Conservation (phyloP, 2,888 invertebrate species). For the Sesia apiformis region DNA sequence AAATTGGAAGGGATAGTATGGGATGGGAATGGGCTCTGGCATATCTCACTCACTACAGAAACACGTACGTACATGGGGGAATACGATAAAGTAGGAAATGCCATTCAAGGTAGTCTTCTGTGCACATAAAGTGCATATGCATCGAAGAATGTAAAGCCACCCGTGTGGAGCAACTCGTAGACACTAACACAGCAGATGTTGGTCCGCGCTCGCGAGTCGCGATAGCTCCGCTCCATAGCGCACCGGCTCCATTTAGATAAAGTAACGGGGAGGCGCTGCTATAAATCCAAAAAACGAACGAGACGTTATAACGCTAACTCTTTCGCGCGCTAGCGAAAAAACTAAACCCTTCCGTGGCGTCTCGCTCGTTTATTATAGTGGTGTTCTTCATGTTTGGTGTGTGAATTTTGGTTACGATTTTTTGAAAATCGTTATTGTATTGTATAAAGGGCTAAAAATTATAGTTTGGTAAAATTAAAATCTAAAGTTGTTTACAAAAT, state of each 20-base stretch:
- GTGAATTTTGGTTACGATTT: too few species aligned
- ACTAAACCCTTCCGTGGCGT: conserved; percentile 25
- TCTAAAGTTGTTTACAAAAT: too few species aligned
- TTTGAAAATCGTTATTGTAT: too few species aligned
- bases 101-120: too few species aligned
- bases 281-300: conserved; percentile 50
- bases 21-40: too few species aligned
- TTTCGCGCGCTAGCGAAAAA: conserved; percentile 31
- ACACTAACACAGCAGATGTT: conserved; percentile 40
- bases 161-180: conserved; percentile 26
- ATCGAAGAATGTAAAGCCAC: not conserved
- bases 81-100: too few species aligned
- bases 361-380: conserved; percentile 27
- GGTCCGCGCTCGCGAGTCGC: conserved; percentile 36
- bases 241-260: conserved; percentile 59
- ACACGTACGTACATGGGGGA: too few species aligned
- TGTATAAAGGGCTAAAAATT: too few species aligned
- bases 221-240: conserved; percentile 68
- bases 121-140: too few species aligned
- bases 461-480: too few species aligned
- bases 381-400: not conserved
- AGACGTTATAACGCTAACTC: conserved; percentile 30
- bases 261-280: conserved; percentile 60
- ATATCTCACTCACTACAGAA: too few species aligned
- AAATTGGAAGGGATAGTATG: too few species aligned